Percentiles rank a stretch among this genome's conserved stretches.
phyloP scores from a whole-genome alignment of 1,140 invertebrate species.

The Drosophila grimshawi region DNA sequence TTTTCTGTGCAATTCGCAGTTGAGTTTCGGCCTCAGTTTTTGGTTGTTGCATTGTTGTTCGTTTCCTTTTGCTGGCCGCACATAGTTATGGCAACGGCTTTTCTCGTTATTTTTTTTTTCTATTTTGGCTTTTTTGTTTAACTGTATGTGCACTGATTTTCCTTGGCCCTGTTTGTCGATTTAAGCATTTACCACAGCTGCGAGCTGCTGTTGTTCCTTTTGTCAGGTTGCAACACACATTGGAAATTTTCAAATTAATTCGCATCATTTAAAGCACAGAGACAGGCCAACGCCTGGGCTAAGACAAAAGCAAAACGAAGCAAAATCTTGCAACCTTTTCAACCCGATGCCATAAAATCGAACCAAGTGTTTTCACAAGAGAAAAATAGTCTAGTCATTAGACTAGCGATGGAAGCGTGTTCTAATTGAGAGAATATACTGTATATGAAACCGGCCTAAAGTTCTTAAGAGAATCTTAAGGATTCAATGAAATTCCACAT shows the following conservation, averaged over 20 bases:
- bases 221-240: slow-evolving; percentile 52
- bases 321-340: slow-evolving; percentile 9
- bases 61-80: slow-evolving; percentile 71
- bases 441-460: neutral
- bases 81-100: slow-evolving; percentile 77
- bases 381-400: slow-evolving; percentile 2
- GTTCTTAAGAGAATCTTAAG: too few species aligned
- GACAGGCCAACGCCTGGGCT: slow-evolving; percentile 3
- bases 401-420: slow-evolving; percentile 24
- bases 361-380: slow-evolving; percentile 36
- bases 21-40: slow-evolving; percentile 31
- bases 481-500: too few species aligned
- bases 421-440: neutral
- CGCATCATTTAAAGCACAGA: slow-evolving; percentile 78
- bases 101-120: neutral
- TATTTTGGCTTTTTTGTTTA: slow-evolving; percentile 72
- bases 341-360: slow-evolving; percentile 49
- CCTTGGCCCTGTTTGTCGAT: slow-evolving; percentile 44
- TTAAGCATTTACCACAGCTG: slow-evolving; percentile 9
- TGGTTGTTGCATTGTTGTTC: slow-evolving; percentile 67
- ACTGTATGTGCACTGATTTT: slow-evolving; percentile 72
- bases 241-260: slow-evolving; percentile 75
- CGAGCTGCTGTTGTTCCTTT: neutral
- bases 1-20: slow-evolving; percentile 73
- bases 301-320: neutral